phyloP scores from a whole-genome alignment of 2,797 vertebrate genomes.

The Ciconia nigra region DNA sequence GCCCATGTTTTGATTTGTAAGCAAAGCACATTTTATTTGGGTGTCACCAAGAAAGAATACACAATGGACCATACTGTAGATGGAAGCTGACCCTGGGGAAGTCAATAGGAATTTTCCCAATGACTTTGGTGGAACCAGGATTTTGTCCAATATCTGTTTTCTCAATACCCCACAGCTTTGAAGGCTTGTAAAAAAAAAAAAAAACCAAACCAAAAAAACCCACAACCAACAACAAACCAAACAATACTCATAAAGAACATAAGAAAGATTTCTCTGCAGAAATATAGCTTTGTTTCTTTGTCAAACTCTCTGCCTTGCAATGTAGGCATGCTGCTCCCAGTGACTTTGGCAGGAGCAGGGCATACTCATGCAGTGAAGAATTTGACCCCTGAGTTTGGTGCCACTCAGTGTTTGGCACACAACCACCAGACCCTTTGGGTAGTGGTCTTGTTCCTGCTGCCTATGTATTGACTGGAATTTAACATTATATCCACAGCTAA shows the following conservation, averaged over 20 bases:
- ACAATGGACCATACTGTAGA: not conserved
- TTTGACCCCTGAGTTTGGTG: not conserved
- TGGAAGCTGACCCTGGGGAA: not conserved
- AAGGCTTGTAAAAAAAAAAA: not conserved
- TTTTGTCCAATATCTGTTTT: not conserved
- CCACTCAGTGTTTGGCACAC: not conserved
- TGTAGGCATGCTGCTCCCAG: not conserved
- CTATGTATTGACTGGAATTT: not conserved
- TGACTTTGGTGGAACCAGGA: not conserved
- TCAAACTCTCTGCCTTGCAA: not conserved
- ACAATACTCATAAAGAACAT: not conserved
- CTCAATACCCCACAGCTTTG: not conserved
- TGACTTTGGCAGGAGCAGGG: not conserved
- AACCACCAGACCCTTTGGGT: not conserved
- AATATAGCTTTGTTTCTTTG: not conserved
- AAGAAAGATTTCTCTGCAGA: not conserved
- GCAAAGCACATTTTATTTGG: conserved; percentile 36
- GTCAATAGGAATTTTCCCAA: conserved; percentile 5
- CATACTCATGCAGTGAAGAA: not conserved
- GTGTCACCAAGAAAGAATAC: not conserved
- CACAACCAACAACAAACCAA: not conserved
- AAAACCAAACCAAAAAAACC: no score
- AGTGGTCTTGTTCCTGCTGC: not conserved
- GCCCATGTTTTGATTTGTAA: not conserved
- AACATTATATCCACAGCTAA: not conserved